Evolutionary conservation across 64 coral and sea anemone species (phyloP).

Genomic region (Hydrozoanthus tunicans): DNA sequence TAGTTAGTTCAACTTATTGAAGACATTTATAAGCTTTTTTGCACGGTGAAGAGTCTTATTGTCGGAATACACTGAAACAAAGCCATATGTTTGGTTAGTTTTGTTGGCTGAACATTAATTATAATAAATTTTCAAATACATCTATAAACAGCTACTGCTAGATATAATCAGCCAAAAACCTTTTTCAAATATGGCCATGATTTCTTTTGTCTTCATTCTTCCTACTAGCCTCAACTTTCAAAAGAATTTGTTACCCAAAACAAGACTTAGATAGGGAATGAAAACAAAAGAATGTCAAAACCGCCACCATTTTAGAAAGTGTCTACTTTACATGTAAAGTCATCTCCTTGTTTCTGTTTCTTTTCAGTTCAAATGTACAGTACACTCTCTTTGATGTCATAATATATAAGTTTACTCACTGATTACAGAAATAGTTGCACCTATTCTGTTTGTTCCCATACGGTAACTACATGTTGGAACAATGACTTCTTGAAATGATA

Average conservation of each 20-base stretch:
- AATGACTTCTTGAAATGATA: conserved; percentile 39
- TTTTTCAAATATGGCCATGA: too few relatives aligned
- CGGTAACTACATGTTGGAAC: conserved; percentile 90
- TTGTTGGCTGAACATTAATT: too few relatives aligned
- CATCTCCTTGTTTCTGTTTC: too few relatives aligned
- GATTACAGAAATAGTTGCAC: conserved; percentile 59
- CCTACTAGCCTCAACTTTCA: background rate
- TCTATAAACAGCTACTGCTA: too few relatives aligned
- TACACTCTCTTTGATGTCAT: too few relatives aligned
- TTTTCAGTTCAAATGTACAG: background rate
- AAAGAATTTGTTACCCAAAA: background rate
- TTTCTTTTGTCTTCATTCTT: background rate
- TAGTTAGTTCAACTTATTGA: too few relatives aligned
- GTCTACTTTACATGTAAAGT: background rate
- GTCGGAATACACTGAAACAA: too few relatives aligned
- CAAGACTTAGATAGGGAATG: background rate
- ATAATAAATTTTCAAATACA: too few relatives aligned
- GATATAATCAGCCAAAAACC: too few relatives aligned
- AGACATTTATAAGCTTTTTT: too few relatives aligned
- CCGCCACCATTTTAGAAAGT: background rate
- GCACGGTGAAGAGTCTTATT: too few relatives aligned
- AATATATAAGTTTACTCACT: conserved; percentile 20
- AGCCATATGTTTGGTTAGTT: too few relatives aligned
- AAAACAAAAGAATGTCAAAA: background rate
- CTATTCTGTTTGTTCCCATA: conserved; percentile 83